phyloP scores from a whole-genome alignment of 2,113 vertebrate species.

The Petrocephalus zakoni region DNA sequence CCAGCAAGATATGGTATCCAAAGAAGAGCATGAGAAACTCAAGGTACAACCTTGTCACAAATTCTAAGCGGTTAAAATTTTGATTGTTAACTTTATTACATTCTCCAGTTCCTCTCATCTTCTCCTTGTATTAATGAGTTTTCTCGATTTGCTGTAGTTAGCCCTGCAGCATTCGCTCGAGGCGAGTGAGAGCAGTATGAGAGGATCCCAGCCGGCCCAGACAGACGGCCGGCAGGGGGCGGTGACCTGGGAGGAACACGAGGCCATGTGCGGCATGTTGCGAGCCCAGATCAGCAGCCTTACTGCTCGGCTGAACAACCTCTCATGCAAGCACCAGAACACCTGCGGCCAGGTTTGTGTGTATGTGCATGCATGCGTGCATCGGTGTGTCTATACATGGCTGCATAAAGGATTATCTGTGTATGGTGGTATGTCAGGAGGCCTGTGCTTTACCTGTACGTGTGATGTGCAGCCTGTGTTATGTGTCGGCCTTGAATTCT shows the following conservation, averaged over 20 bases:
- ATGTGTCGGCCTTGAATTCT: neutral
- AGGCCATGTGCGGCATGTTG: neutral
- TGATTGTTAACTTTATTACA: neutral
- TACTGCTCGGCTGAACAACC: neutral
- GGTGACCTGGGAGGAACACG: neutral
- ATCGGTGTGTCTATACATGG: neutral
- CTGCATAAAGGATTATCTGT: neutral
- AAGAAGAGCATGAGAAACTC: neutral
- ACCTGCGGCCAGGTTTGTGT: neutral
- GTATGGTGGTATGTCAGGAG: too few species aligned
- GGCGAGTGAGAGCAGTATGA: neutral
- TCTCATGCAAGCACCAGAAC: slow-evolving; percentile 4
- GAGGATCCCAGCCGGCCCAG: neutral
- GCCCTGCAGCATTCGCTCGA: neutral
- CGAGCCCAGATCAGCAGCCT: neutral
- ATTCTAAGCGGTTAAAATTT: neutral
- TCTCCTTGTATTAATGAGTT: neutral
- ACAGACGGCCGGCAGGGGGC: neutral
- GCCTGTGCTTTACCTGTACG: neutral
- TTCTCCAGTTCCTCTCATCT: neutral
- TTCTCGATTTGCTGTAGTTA: neutral
- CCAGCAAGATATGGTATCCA: neutral
- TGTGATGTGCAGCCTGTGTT: neutral
- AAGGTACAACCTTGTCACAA: neutral
- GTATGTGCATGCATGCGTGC: neutral